Base-by-base conservation (phyloP, 2,888 invertebrate species). In the Epistrophe eligans region DNA sequence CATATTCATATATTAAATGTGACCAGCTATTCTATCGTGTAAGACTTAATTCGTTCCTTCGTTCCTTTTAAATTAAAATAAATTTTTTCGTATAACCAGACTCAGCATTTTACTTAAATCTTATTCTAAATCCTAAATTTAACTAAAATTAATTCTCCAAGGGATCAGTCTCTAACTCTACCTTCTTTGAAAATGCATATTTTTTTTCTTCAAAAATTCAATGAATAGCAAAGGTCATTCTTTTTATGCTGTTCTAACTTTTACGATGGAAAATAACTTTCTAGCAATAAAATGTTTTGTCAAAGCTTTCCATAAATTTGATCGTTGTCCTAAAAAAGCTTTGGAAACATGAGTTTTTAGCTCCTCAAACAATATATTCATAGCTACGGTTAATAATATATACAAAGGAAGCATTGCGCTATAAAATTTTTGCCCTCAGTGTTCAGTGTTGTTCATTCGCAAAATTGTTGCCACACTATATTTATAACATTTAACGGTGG, bases 261-360 rank as follows among this genome's bases (percentile, higher is more conserved):
- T 45, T 10, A 45, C 43, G n/a, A 10, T 24, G 10, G 9, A 28
- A 64, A 64, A 64, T 64, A 64, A 64, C 24, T 43, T 45, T 19
- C 28, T 28, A 28, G 45, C 45, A 64, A 64, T 64, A 64, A 64
- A 64, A 64, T 64, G 28, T 64, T 64, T 45, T 48, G 17, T 35
- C 32, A 48, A 66, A 48, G 64, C 24, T 48, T 66, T 66, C 48
- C 64, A 66, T 66, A 48, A 48, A 66, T 66, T 66, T 50, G 35
- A 35, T 35, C 66, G 19, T 35, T 15, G 32, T 48, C 32, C 48
- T 48, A 32, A 38, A 48, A n/a, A 48, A 66, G 17, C 66, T 66
- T 66, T 48, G 28, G 19, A 32, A 66, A 66, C 45, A 66, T 9
- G 48, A 35, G 6, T 17, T 66, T 58, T 38, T 38, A 58, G 11